Percentiles rank a stretch among this genome's conserved stretches.
phyloP scores from a whole-genome alignment of 1,140 invertebrate species.

The Brachionus plicatilis region DNA sequence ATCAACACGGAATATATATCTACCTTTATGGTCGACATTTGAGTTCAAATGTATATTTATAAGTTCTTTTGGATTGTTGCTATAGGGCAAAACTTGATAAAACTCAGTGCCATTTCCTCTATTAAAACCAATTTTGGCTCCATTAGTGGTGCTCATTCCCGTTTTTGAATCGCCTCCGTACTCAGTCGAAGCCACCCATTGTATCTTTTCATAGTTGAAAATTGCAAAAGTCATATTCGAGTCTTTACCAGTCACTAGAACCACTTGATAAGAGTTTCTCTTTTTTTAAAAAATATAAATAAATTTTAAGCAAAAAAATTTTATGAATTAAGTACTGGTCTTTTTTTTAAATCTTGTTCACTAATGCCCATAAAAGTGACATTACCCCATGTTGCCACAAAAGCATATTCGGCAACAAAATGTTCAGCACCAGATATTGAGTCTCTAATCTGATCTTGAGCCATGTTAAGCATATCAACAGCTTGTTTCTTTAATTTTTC shows the following conservation, averaged over 20 bases:
- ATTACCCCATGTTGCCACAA: constrained; percentile 92
- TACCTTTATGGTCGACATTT: constrained; percentile 76
- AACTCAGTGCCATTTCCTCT: constrained; percentile 84
- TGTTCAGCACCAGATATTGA: constrained; percentile 67
- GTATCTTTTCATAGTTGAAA: constrained; percentile 81
- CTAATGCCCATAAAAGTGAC: constrained; percentile 71
- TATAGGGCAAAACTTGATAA: constrained; percentile 56
- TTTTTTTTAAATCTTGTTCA: constrained; percentile 55
- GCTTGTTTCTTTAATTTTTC: constrained; percentile 34
- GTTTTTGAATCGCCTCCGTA: constrained; percentile 30
- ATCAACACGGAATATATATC: constrained; percentile 88
- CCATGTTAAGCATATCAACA: constrained; percentile 40
- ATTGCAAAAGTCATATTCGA: constrained; percentile 74
- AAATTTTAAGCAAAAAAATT: too few relatives aligned
- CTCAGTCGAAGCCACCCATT: constrained; percentile 84
- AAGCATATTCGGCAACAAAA: constrained; percentile 78
- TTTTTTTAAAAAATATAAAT: constrained; percentile 46
- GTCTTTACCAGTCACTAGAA: constrained; percentile 86
- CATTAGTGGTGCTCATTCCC: constrained; percentile 19
- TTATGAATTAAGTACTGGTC: constrained; percentile 59
- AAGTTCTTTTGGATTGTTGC: constrained; percentile 43
- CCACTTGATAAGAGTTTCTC: constrained; percentile 88
- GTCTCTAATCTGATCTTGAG: constrained; percentile 36
- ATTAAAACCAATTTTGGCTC: constrained; percentile 75
- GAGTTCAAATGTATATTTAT: constrained; percentile 58